Evolutionary conservation across 2,888 invertebrate species (phyloP).

Genomic region (Dexiosoma caninum): DNA sequence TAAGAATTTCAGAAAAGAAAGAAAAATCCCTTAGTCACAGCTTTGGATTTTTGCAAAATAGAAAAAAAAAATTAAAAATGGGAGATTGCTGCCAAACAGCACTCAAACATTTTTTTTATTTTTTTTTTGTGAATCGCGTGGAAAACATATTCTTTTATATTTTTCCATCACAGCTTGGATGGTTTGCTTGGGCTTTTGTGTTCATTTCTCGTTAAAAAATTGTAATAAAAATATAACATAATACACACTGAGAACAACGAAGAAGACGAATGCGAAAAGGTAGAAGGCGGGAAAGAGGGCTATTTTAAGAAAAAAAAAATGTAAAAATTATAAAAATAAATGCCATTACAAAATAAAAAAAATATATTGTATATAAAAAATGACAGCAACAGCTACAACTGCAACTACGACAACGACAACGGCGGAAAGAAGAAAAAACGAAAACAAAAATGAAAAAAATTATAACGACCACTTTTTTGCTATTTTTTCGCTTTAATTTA

Average conservation of each 20-base stretch:
- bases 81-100: slow-evolving; percentile 44
- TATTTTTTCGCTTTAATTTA: slow-evolving; percentile 32
- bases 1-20: slow-evolving; percentile 3
- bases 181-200: slow-evolving; percentile 54
- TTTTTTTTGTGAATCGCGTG: slow-evolving; percentile 51
- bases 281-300: slow-evolving; percentile 15
- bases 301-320: slow-evolving; percentile 41
- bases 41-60: slow-evolving; percentile 47
- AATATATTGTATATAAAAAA: slow-evolving; percentile 30
- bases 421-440: not conserved
- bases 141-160: slow-evolving; percentile 54
- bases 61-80: slow-evolving; percentile 8
- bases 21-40: slow-evolving; percentile 38
- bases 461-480: slow-evolving; percentile 48
- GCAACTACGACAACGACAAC: too few relatives aligned
- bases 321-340: slow-evolving; percentile 56
- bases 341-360: slow-evolving; percentile 40
- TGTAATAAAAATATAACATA: slow-evolving; percentile 15
- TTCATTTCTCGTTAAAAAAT: slow-evolving; percentile 52
- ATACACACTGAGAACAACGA: slow-evolving; percentile 39
- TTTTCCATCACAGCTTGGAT: slow-evolving; percentile 52
- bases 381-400: slow-evolving; percentile 28
- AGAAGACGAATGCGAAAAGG: slow-evolving; percentile 1
- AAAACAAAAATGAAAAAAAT: slow-evolving; percentile 7
- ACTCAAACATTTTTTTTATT: slow-evolving; percentile 36